Percentiles rank a stretch among this genome's conserved stretches.
These are phyloP conservation scores for Mongoloraphidia duomilia DNA, from an alignment of 2,888 invertebrate species.

Conservation along the genomic window DNA sequence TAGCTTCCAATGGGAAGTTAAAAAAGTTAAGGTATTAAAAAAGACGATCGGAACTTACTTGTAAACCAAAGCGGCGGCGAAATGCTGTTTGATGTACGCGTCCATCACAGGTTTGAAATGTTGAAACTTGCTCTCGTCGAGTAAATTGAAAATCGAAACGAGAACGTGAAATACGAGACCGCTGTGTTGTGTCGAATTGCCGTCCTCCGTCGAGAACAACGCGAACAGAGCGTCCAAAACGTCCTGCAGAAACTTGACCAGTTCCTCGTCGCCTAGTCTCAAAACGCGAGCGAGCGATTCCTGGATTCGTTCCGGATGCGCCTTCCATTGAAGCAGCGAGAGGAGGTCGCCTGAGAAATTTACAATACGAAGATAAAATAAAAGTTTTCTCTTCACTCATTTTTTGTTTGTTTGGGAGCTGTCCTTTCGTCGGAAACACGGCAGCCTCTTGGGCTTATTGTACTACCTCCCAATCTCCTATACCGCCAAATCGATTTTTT, in stretches of 20 bases:
- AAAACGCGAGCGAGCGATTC: constrained; percentile 72
- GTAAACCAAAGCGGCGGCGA: constrained; percentile 88
- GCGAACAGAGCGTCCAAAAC: constrained; percentile 87
- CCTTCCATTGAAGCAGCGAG: constrained; percentile 82
- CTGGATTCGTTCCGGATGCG: constrained; percentile 73
- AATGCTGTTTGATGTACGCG: constrained; percentile 86
- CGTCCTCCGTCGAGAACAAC: constrained; percentile 86
- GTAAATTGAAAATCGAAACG: constrained; percentile 78
- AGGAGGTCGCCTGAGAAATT: constrained; percentile 58
- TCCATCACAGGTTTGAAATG: constrained; percentile 90
- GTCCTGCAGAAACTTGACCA: constrained; percentile 89
- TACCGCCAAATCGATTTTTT: too few species aligned
- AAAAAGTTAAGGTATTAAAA: too few species aligned
- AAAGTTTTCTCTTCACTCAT: too few species aligned
- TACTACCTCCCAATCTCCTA: too few species aligned
- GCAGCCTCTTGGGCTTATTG: too few species aligned
- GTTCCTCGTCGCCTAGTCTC: constrained; percentile 73
- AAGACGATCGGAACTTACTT: constrained; percentile 42
- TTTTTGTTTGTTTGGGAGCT: too few species aligned
- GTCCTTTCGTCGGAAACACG: too few species aligned
- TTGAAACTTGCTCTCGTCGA: constrained; percentile 84
- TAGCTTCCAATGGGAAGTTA: too few species aligned
- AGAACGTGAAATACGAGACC: constrained; percentile 85
- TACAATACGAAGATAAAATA: too few species aligned
- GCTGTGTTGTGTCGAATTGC: constrained; percentile 76